Evolutionary conservation across 2,797 vertebrate species (phyloP).

Genomic region (Manis crassicaudata): DNA sequence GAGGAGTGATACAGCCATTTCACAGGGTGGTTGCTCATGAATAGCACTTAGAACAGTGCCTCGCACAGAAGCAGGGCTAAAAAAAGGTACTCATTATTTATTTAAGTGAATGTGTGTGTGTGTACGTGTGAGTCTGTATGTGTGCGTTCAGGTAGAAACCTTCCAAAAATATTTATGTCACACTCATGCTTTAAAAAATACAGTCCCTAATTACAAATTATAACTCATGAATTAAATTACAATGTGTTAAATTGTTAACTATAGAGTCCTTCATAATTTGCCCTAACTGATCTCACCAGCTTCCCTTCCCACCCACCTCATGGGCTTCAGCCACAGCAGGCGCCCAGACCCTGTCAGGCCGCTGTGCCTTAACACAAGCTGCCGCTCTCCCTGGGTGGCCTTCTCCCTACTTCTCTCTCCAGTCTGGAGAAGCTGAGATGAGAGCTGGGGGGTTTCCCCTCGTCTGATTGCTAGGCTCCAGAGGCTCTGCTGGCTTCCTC

Average conservation of each 20-base stretch:
- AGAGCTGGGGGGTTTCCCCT: not conserved
- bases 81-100: not conserved
- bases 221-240: not conserved
- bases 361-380: not conserved
- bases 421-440: not conserved
- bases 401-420: not conserved
- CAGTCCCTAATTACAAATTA: not conserved
- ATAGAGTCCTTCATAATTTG: not conserved
- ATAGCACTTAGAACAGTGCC: not conserved
- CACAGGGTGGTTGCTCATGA: not conserved
- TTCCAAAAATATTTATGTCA: not conserved
- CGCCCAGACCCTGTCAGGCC: too few relatives aligned
- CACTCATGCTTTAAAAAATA: not conserved
- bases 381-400: not conserved
- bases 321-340: not conserved
- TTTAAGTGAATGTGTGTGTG: too few relatives aligned
- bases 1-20: not conserved
- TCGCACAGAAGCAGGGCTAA: too few relatives aligned
- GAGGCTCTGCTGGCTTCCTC: not conserved
- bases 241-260: not conserved
- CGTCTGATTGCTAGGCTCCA: not conserved
- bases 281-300: not conserved
- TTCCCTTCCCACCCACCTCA: not conserved
- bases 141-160: not conserved
- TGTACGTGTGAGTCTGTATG: not conserved